phyloP scores from a whole-genome alignment of 2,797 vertebrate species.

The Liparis tanakae region DNA sequence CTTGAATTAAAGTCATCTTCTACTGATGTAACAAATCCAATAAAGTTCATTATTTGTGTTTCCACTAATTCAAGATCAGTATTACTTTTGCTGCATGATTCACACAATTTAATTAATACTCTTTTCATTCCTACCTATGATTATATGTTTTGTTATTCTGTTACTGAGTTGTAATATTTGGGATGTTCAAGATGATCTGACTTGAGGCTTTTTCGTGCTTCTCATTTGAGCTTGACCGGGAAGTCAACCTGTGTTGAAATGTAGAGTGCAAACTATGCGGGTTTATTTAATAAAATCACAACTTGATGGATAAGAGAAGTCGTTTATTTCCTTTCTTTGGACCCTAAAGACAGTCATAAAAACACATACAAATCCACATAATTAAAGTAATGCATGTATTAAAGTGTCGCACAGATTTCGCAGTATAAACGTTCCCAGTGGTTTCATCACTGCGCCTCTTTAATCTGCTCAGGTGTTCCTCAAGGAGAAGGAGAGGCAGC shows the following conservation, averaged over 20 bases:
- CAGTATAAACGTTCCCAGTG: neutral
- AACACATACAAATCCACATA: neutral
- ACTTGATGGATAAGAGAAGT: neutral
- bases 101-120: neutral
- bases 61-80: neutral
- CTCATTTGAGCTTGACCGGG: neutral
- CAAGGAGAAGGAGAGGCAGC: conserved; percentile 88
- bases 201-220: neutral
- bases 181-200: neutral
- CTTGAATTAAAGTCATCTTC: conserved; percentile 1
- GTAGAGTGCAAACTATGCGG: neutral
- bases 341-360: neutral
- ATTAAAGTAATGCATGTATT: neutral
- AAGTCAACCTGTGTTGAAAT: no score
- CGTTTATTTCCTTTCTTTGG: neutral
- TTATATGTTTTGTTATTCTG: neutral
- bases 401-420: conserved; percentile 9
- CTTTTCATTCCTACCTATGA: neutral
- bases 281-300: neutral
- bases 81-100: neutral
- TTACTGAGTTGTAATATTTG: neutral
- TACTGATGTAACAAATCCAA: neutral
- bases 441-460: conserved; percentile 4
- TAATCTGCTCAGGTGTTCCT: conserved; percentile 89
- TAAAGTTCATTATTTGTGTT: neutral